Evolutionary conservation across 1,140 invertebrate genomes (phyloP).

Genomic region (Drosophila cardini): DNA sequence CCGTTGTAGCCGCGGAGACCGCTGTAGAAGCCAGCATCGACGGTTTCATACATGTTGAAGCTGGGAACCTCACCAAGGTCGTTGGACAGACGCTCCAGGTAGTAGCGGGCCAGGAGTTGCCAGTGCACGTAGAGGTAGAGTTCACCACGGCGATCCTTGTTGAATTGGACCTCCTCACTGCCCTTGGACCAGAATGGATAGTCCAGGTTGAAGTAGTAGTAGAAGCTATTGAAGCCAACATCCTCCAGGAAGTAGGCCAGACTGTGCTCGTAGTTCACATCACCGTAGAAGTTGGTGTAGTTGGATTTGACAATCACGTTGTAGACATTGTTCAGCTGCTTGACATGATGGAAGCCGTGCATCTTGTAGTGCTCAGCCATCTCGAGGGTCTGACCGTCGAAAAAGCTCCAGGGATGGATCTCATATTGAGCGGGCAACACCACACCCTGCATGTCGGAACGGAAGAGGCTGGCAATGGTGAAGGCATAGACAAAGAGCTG

Average conservation of each 20-base stretch:
- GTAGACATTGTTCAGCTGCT: conserved; percentile 85
- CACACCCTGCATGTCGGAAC: conserved; percentile 86
- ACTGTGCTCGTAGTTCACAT: conserved; percentile 85
- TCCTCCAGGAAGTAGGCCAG: conserved; percentile 89
- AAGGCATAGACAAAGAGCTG: conserved; percentile 87
- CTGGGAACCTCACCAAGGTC: conserved; percentile 87
- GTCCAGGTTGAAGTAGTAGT: conserved; percentile 86
- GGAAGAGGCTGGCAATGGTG: conserved; percentile 86
- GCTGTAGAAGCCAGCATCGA: conserved; percentile 87
- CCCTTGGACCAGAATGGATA: conserved; percentile 86
- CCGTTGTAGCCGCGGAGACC: conserved; percentile 87
- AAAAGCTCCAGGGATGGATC: conserved; percentile 87
- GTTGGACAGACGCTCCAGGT: conserved; percentile 88
- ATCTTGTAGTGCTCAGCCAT: conserved; percentile 87
- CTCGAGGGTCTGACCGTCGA: conserved; percentile 86
- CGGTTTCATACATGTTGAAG: conserved; percentile 86
- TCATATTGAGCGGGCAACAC: conserved; percentile 88
- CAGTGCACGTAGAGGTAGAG: conserved; percentile 87
- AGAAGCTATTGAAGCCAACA: conserved; percentile 88
- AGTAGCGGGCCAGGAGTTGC: conserved; percentile 88
- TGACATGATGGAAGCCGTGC: conserved; percentile 85
- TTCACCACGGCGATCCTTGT: conserved; percentile 87
- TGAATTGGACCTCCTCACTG: conserved; percentile 84
- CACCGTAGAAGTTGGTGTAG: conserved; percentile 86
- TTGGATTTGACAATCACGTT: conserved; percentile 86